phyloP scores from a whole-genome alignment of 2,888 invertebrate genomes.

The Cephus pulcher region DNA sequence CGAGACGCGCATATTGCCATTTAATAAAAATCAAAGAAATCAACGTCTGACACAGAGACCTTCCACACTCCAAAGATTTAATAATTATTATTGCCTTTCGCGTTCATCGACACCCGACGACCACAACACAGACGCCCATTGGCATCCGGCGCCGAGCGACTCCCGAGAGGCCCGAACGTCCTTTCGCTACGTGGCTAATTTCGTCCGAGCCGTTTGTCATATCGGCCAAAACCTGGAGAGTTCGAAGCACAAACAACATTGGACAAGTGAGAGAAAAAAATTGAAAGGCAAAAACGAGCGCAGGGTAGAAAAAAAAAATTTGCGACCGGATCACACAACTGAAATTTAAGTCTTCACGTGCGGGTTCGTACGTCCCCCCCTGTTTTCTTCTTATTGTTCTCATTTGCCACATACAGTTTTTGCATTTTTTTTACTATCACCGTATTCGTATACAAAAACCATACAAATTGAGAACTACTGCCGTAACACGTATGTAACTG shows the following conservation, averaged over 20 bases:
- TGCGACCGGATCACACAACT: neutral
- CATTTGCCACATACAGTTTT: no score
- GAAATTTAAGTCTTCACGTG: no score
- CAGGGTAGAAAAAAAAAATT: neutral
- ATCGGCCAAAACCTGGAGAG: neutral
- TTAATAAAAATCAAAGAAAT: neutral
- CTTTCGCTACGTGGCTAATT: neutral
- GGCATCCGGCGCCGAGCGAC: neutral
- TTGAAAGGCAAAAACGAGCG: neutral
- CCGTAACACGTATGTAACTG: neutral
- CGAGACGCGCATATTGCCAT: neutral
- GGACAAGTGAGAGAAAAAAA: neutral
- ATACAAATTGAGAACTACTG: no score
- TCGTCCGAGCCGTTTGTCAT: neutral
- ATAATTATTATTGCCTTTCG: neutral
- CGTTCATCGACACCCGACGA: neutral
- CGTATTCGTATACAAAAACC: no score
- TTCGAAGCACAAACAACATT: neutral
- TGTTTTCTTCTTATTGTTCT: no score
- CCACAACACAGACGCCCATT: neutral
- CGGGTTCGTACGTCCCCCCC: no score
- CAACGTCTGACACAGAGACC: neutral
- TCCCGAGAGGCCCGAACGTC: neutral
- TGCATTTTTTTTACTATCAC: no score
- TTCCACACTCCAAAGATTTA: neutral